Evolutionary conservation across 2,888 invertebrate species (phyloP).

Genomic region (Drosophila birchii): DNA sequence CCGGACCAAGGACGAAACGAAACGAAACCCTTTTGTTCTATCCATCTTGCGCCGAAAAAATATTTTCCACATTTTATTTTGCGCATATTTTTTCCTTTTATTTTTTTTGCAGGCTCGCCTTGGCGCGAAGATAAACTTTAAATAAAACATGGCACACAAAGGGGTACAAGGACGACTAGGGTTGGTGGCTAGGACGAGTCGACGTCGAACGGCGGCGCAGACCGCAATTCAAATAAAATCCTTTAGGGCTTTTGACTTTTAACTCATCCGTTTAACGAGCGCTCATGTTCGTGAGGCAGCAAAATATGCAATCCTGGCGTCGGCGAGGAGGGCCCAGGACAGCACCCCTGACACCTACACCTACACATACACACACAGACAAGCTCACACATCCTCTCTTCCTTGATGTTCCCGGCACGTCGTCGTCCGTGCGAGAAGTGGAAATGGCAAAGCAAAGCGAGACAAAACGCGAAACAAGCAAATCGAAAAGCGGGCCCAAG

Average conservation of each 20-base stretch:
- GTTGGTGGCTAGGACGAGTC: slow-evolving; percentile 27
- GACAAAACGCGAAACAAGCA: slow-evolving; percentile 60
- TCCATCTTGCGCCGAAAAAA: slow-evolving; percentile 65
- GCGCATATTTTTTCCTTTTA: slow-evolving; percentile 49
- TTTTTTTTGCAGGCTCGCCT: slow-evolving; percentile 56
- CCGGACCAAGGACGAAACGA: slow-evolving; percentile 12
- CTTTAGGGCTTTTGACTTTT: slow-evolving; percentile 83
- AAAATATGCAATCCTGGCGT: slow-evolving; percentile 31
- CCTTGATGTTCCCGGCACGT: slow-evolving; percentile 12
- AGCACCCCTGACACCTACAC: slow-evolving; percentile 76
- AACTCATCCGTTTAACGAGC: slow-evolving; percentile 81
- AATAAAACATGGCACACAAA: slow-evolving; percentile 73
- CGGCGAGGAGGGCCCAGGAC: slow-evolving; percentile 41
- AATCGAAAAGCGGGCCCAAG: slow-evolving; percentile 2
- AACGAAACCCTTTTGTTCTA: slow-evolving; percentile 58
- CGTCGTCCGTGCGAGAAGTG: slow-evolving; percentile 19
- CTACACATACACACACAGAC: slow-evolving; percentile 35
- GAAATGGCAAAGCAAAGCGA: slow-evolving; percentile 53
- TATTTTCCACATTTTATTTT: slow-evolving; percentile 79
- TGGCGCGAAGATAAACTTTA: slow-evolving; percentile 78
- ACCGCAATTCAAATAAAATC: slow-evolving; percentile 82
- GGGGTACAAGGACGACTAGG: neutral
- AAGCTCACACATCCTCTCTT: slow-evolving; percentile 32
- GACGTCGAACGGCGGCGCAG: slow-evolving; percentile 70
- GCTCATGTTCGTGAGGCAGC: slow-evolving; percentile 72